Percentiles rank a stretch among this genome's conserved stretches.
Conservation (phyloP, 1,140 invertebrate species). For the Scaptomyza montana region DNA sequence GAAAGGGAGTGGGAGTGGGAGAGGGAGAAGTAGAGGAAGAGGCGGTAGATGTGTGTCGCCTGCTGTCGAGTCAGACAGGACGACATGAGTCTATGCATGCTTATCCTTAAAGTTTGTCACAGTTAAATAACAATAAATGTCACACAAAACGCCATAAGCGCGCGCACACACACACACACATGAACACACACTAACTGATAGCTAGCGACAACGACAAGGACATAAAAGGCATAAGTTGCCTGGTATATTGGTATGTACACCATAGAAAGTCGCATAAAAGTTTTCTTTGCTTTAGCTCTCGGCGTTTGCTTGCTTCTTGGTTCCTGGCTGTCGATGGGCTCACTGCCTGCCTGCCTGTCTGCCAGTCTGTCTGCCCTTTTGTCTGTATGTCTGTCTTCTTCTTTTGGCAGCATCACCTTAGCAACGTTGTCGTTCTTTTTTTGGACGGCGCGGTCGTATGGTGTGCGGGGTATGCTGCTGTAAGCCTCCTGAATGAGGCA, state of each 20-base stretch:
- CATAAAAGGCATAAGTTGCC: slow-evolving; percentile 69
- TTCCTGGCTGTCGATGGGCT: slow-evolving; percentile 19
- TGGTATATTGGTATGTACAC: slow-evolving; percentile 3
- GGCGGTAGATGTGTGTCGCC: slow-evolving; percentile 17
- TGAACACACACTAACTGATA: slow-evolving; percentile 48
- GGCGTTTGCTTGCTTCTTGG: not conserved
- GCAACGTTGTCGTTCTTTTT: slow-evolving; percentile 28
- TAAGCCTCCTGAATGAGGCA: slow-evolving; percentile 70
- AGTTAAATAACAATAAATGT: slow-evolving; percentile 82
- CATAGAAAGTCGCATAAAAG: slow-evolving; percentile 45
- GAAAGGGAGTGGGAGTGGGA: no score
- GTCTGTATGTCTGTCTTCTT: no score
- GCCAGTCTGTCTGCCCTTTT: not conserved
- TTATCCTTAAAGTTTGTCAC: slow-evolving; percentile 79
- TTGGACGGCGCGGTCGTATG: no score
- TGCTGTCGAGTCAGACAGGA: slow-evolving; percentile 39
- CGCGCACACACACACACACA: slow-evolving; percentile 30
- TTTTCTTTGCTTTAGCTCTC: slow-evolving; percentile 35
- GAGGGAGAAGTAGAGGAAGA: no score
- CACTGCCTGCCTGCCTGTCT: not conserved
- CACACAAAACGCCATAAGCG: slow-evolving; percentile 79
- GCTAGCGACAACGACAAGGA: slow-evolving; percentile 61
- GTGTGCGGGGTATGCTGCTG: not conserved
- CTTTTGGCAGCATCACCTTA: slow-evolving; percentile 27
- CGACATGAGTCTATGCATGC: slow-evolving; percentile 56